Conservation (phyloP, 2,888 invertebrate species). For the Catocala sponsa region DNA sequence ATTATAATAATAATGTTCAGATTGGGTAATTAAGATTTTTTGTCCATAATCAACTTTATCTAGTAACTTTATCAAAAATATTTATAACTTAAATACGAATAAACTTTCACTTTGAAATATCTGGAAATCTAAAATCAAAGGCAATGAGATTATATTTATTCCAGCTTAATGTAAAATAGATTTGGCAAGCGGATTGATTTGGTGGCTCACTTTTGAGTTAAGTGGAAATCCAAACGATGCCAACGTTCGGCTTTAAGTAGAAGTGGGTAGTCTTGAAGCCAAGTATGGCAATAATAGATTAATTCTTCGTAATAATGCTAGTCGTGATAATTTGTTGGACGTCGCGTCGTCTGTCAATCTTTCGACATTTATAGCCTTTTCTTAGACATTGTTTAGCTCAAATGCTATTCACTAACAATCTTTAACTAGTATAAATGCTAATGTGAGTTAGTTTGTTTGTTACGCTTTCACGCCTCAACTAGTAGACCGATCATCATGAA, state of each 20-base stretch:
- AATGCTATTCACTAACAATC: too few relatives aligned
- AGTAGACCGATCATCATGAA: too few relatives aligned
- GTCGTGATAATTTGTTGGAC: not conserved
- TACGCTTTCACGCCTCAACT: too few relatives aligned
- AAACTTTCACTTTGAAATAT: not conserved
- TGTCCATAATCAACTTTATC: too few relatives aligned
- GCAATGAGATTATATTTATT: conserved; percentile 13
- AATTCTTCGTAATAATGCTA: conserved; percentile 9
- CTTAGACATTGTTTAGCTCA: not conserved
- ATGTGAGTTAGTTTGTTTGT: too few relatives aligned
- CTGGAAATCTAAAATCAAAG: not conserved
- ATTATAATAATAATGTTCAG: too few relatives aligned
- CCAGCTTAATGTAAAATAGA: conserved; percentile 36
- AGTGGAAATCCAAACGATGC: conserved; percentile 32
- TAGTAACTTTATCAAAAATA: too few relatives aligned
- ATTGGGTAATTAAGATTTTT: too few relatives aligned
- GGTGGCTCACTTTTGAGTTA: conserved; percentile 26
- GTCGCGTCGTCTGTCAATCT: too few relatives aligned
- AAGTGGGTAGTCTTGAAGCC: conserved; percentile 3
- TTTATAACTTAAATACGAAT: not conserved
- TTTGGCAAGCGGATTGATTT: conserved; percentile 39
- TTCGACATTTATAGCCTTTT: too few relatives aligned
- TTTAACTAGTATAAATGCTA: too few relatives aligned
- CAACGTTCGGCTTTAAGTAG: conserved; percentile 19
- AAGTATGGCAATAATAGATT: conserved; percentile 8